Evolutionary conservation across 2,888 invertebrate species (phyloP).

Genomic region (Carpatolechia fugitivella): DNA sequence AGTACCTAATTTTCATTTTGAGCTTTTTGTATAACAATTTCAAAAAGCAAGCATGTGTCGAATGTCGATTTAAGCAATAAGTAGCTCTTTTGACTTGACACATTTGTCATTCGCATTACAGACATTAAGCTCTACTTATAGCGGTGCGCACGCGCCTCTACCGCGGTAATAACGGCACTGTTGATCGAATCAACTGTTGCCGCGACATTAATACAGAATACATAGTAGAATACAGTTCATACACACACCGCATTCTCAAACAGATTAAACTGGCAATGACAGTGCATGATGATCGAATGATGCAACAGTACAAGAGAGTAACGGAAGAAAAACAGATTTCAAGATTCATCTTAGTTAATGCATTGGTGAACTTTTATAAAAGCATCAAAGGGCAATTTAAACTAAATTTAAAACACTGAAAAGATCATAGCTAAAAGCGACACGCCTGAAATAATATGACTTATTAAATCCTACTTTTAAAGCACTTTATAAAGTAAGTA

Average conservation of each 20-base stretch:
- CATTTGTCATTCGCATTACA: neutral
- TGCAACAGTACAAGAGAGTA: neutral
- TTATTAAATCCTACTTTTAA: too few species aligned
- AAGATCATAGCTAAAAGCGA: too few species aligned
- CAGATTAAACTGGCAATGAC: neutral
- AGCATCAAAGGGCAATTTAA: too few species aligned
- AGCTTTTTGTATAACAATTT: too few species aligned
- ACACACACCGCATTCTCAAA: slow-evolving; percentile 3
- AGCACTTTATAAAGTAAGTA: too few species aligned
- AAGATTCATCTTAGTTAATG: neutral
- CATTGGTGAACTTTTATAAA: too few species aligned
- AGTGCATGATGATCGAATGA: neutral
- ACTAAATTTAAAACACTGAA: too few species aligned
- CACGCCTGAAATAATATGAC: too few species aligned
- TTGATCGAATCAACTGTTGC: slow-evolving; percentile 17
- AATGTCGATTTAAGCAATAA: too few species aligned
- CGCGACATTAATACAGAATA: slow-evolving; percentile 7
- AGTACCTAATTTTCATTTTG: too few species aligned
- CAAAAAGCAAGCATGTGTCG: too few species aligned
- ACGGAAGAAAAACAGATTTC: neutral
- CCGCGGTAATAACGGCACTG: slow-evolving; percentile 12
- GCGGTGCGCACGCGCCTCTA: slow-evolving; percentile 3
- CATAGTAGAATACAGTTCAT: neutral
- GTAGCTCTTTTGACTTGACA: neutral
- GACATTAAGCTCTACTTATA: neutral